A percentile compares a stretch with the other conserved stretches of the same genome.
Conservation (phyloP, 2,797 vertebrate genomes). For the Lutjanus argentimaculatus region DNA sequence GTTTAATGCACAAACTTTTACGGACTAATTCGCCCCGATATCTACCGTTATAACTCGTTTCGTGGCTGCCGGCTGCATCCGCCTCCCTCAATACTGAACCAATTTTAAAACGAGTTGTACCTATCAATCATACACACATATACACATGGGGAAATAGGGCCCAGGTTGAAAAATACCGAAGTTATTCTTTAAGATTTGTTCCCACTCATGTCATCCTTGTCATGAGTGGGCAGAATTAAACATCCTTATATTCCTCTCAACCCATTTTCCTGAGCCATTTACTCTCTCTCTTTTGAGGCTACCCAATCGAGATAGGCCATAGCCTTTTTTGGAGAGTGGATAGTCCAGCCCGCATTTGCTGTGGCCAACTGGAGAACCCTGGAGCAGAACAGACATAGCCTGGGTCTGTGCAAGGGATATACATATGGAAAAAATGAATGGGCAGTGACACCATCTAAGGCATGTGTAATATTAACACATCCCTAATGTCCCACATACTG, state of each 20-base stretch:
- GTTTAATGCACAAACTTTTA: no score
- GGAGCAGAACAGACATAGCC: constrained; percentile 30
- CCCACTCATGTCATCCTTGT: constrained; percentile 17
- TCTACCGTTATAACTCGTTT: no score
- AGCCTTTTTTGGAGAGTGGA: constrained; percentile 13
- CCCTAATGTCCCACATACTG: constrained; percentile 23
- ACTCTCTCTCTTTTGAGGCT: constrained; percentile 18
- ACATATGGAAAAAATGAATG: constrained; percentile 26
- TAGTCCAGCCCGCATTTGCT: constrained; percentile 20
- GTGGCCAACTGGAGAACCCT: constrained; percentile 21
- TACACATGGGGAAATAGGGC: no score
- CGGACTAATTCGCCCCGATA: no score
- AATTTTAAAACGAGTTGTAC: no score
- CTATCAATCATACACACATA: no score
- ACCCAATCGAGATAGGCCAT: constrained; percentile 1
- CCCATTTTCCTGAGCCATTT: constrained; percentile 35
- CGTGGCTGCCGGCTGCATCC: no score
- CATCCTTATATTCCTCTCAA: constrained; percentile 14
- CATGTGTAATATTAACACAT: constrained; percentile 43
- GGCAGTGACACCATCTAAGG: constrained; percentile 21
- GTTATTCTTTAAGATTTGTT: no score
- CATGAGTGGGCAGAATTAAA: constrained; percentile 15
- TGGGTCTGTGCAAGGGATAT: not conserved
- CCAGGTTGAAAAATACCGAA: no score
- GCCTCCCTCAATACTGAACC: no score